Base-by-base conservation (phyloP, 2,797 vertebrate species). In the Bryconaethiops microstoma region DNA sequence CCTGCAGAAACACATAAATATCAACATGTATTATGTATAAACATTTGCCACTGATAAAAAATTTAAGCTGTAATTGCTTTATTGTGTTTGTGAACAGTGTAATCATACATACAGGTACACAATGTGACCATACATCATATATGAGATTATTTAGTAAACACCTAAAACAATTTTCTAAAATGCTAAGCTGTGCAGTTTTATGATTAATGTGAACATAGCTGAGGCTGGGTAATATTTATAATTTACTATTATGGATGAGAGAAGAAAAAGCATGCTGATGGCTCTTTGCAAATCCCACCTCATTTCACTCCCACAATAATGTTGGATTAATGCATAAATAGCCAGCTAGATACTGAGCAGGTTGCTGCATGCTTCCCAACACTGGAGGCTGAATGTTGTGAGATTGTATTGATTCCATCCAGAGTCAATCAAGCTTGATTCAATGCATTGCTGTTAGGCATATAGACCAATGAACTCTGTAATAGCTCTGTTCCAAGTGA, bases 381-480 rank as follows among this genome's bases (percentile, higher is more conserved):
- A 40, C 25, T 64, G 29, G 10, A 42, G 17, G 7, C 39, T 40
- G 35, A 65, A 4, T 39, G 3, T 23, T 71, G 17, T 45, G 64
- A 60, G 48, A 39, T 25, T 62, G 19, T 63, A 91, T 90, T 86
- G 90, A 92, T 91, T 92, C 75, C 40, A 78, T 87, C 87, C 88
- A 82, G 87, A 89, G 78, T 83, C 68, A 79, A 29, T 72, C 75
- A 82, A 78, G 83, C 83, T 72, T 89, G 76, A 90, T 90, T 88
- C 83, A 88, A 88, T 89, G 69, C 87, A 87, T 86, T 80, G 81
- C 64, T 80, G 77, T 79, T 65, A 52, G 69, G 79, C 87, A 88
- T 86, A 82, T 82, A 87, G 88, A 86, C 81, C 85, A 86, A 75
- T 83, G 86, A 91, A 81, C 86, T 85, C 63, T 78, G 52, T 73